Base-by-base conservation (phyloP, 2,888 invertebrate species). In the Halocaridina rubra region DNA sequence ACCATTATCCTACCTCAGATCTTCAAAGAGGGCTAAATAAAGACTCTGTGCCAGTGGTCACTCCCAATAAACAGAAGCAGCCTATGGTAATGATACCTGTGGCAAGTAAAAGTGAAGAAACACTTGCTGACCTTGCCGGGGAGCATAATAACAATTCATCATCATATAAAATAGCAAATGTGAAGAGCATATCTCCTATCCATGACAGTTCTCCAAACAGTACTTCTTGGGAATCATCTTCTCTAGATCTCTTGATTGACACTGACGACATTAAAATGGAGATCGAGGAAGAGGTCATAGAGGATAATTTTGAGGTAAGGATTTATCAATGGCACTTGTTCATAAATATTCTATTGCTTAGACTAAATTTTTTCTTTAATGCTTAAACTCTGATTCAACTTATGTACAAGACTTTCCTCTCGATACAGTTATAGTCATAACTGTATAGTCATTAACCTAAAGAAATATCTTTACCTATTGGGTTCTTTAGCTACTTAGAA, bases 241-340 rank as follows among this genome's bases (percentile, higher is more conserved):
- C 82, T n/a, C 53, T 78, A 27, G 86, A 78, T 27, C 32, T 86
- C 59, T 61, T 86, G 64, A 64, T 86, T n/a, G 81, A 81, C 22
- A 77, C 77, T 19, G 86, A 86, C 27, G 86, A 86, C 33, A 86
- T 86, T 81, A 86, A 86, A 74, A 86, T 86, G 86, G 86, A 86
- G 61, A 81, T 86, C 59, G 86, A 86, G 74, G 86, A 86, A 57
- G 86, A 86, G 74, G 81, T 81, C 27, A 78, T 86, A 19, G 86
- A 86, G 29, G 85, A 85, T 33, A 61, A 79, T 33, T 86, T 32
- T 81, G 81, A 86, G 86, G 86, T 86, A 81, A 86, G 86, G n/a
- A n/a, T n/a, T n/a, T n/a, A n/a, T n/a, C n/a, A n/a, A n/a, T n/a
- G n/a, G n/a, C n/a, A n/a, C n/a, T n/a, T n/a, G n/a, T n/a, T n/a